Conservation (phyloP, 92 coral and sea anemone species). For the Plumapathes pennacea region DNA sequence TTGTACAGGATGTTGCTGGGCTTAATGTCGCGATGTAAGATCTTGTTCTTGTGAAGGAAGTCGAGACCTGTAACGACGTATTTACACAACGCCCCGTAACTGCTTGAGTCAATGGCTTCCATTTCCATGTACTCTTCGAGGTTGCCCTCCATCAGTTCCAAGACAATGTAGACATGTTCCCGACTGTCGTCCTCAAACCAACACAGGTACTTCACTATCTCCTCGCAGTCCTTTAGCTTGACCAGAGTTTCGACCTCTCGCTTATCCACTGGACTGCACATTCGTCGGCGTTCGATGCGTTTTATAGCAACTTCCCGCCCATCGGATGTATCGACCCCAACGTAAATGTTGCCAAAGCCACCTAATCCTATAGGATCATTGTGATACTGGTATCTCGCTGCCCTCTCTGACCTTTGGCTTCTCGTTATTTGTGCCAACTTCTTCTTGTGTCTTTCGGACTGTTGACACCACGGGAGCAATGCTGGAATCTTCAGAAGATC, state of each 20-base stretch:
- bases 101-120: background rate
- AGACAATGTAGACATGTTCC: constrained; percentile 41
- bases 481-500: constrained; percentile 3
- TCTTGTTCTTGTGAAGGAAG: constrained; percentile 19
- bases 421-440: constrained; percentile 24
- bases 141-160: constrained; percentile 57
- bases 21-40: constrained; percentile 55
- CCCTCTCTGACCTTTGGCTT: constrained; percentile 1
- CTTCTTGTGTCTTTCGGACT: constrained; percentile 12
- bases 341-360: constrained; percentile 28
- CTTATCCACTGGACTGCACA: no score
- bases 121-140: constrained; percentile 23
- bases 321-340: constrained; percentile 44
- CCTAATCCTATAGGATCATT: constrained; percentile 31
- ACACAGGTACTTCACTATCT: no score
- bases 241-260: no score
- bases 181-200: constrained; percentile 25
- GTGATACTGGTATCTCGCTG: constrained; percentile 16
- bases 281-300: constrained; percentile 49
- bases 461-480: constrained; percentile 33
- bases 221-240: no score
- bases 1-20: constrained; percentile 48
- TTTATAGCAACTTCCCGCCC: constrained; percentile 67
- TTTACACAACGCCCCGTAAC: constrained; percentile 8
- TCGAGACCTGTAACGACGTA: constrained; percentile 15